Evolutionary conservation across 1,140 invertebrate species (phyloP).

Genomic region (Pinna nobilis): DNA sequence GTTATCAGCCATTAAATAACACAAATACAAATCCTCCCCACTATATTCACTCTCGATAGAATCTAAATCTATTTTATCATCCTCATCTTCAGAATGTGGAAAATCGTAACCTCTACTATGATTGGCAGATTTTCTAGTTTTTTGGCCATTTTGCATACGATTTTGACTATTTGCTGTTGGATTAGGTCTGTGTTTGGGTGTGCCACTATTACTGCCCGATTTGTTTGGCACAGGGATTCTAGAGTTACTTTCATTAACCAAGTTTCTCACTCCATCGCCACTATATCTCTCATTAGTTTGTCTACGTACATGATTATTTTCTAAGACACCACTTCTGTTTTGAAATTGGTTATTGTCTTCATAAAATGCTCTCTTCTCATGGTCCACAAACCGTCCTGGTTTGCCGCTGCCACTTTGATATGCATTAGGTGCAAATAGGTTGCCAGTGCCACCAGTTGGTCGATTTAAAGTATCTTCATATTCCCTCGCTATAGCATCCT

Average conservation of each 20-base stretch:
- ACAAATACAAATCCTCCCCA: constrained; percentile 60
- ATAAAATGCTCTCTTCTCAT: neutral
- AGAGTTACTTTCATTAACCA: neutral
- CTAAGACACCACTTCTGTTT: no score
- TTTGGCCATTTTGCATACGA: neutral
- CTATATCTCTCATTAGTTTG: neutral
- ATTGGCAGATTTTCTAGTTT: constrained; percentile 14
- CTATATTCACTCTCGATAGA: constrained; percentile 53
- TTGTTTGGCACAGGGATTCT: neutral
- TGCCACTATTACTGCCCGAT: neutral
- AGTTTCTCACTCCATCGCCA: neutral
- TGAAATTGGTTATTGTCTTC: neutral
- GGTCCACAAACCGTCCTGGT: neutral
- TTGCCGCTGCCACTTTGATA: neutral
- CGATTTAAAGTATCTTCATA: neutral
- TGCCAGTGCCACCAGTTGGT: neutral
- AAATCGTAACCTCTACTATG: constrained; percentile 36
- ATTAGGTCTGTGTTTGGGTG: neutral
- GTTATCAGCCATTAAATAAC: constrained; percentile 61
- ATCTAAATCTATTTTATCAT: constrained; percentile 39
- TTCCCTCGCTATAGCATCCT: neutral
- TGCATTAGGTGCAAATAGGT: no score
- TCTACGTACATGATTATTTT: no score
- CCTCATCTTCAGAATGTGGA: constrained; percentile 30
- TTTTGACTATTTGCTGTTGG: constrained; percentile 6